These are phyloP conservation scores for Trachymyrmex septentrionalis DNA, from an alignment of 1,140 invertebrate genomes.

Conservation along the genomic window DNA sequence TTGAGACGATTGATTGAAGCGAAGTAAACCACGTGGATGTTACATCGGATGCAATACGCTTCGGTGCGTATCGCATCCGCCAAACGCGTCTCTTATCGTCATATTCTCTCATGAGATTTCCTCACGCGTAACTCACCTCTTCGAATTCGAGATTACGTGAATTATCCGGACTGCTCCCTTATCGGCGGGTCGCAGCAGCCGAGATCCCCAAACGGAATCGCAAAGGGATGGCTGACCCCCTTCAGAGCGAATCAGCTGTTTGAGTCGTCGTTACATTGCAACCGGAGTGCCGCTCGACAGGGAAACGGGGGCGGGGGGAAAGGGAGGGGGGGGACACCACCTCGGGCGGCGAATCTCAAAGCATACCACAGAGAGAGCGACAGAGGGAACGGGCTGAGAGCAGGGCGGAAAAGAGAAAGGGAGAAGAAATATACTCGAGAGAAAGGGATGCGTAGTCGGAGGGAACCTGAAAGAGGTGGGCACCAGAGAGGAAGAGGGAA, in stretches of 20 bases:
- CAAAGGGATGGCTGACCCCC: conserved; percentile 78
- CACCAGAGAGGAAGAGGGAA: not conserved
- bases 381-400: conserved; percentile 10
- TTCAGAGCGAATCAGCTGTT: conserved; percentile 82
- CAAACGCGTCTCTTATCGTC: conserved; percentile 31
- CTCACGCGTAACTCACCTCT: not conserved
- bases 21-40: not conserved
- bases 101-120: not conserved
- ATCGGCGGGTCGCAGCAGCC: conserved; percentile 45
- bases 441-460: conserved; percentile 21
- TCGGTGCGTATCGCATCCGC: not conserved
- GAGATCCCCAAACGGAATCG: conserved; percentile 32
- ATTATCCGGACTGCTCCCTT: conserved; percentile 41
- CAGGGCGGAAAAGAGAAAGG: not conserved
- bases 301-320: conserved; percentile 2
- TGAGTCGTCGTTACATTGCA: conserved; percentile 62
- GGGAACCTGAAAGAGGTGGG: conserved; percentile 8
- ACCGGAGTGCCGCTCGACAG: not conserved
- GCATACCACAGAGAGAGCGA: conserved; percentile 75
- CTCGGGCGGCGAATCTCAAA: conserved; percentile 80
- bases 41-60: conserved; percentile 1
- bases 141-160: conserved; percentile 35
- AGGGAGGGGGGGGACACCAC: conserved; percentile 10
- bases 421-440: not conserved
- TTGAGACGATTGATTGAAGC: not conserved